Evolutionary conservation across 2,797 vertebrate species (phyloP).

Genomic region (Lepus oiostolus): DNA sequence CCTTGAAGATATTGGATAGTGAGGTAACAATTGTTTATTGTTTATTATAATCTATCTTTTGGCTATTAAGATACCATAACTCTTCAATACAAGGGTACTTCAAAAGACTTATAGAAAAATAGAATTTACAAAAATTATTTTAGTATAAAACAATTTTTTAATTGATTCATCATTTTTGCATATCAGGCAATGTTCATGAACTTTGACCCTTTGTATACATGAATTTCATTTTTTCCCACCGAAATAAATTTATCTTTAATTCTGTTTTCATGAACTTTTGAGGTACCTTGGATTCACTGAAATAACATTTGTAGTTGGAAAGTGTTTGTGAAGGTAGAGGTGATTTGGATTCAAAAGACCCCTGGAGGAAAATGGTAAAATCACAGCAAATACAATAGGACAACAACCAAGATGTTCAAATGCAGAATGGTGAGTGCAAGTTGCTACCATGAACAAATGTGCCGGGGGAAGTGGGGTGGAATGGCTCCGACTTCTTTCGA

Average conservation of each 20-base stretch:
- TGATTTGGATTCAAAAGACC: background rate
- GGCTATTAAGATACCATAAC: background rate
- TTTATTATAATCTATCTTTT: background rate
- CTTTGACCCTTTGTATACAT: too few species aligned
- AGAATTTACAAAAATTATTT: too few species aligned
- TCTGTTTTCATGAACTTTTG: too few species aligned
- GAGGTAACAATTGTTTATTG: background rate
- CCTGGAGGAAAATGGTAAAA: conserved; percentile 9
- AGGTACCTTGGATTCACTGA: background rate
- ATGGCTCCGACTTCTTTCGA: background rate
- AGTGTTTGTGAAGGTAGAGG: background rate
- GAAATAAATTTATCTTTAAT: too few species aligned
- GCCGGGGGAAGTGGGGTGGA: rapidly evolving
- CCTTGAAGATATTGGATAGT: background rate
- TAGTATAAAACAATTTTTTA: too few species aligned
- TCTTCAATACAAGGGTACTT: background rate
- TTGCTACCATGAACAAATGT: background rate
- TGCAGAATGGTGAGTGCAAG: background rate
- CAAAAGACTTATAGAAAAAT: too few species aligned
- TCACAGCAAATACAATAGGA: background rate
- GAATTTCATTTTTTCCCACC: too few species aligned
- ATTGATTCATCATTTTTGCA: too few species aligned
- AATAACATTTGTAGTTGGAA: background rate
- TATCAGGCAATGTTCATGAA: too few species aligned
- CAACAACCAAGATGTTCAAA: background rate